Evolutionary conservation across 2,113 vertebrate species (phyloP).

Genomic region (Acanthochromis polyacanthus): DNA sequence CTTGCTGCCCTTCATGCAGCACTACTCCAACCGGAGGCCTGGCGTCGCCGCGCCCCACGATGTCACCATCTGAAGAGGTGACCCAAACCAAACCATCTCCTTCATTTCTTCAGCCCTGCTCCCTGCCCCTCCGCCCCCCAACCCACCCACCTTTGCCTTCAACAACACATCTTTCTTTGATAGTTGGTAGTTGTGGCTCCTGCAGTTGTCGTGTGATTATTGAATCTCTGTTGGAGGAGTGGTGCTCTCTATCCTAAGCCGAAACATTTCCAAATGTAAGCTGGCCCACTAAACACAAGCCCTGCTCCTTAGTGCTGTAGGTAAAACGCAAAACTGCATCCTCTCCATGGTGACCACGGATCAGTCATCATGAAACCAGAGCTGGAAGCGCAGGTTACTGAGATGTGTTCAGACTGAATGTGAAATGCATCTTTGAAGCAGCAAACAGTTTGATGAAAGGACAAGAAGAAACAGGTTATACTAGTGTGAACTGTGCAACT

Average conservation of each 20-base stretch:
- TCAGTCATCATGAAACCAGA: slow-evolving; percentile 25
- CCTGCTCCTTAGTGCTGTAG: slow-evolving; percentile 48
- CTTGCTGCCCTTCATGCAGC: slow-evolving; percentile 52
- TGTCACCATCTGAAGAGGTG: slow-evolving; percentile 70
- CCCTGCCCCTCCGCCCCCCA: slow-evolving; percentile 24
- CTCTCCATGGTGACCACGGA: slow-evolving; percentile 19
- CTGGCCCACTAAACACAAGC: slow-evolving; percentile 44
- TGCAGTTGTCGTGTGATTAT: slow-evolving; percentile 60
- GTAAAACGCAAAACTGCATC: slow-evolving; percentile 38
- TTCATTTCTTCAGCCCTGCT: slow-evolving; percentile 45
- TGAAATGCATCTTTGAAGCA: not conserved
- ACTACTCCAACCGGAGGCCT: slow-evolving; percentile 60
- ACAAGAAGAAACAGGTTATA: not conserved
- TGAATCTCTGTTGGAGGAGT: slow-evolving; percentile 53
- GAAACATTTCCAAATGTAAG: slow-evolving; percentile 50
- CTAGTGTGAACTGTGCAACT: not conserved
- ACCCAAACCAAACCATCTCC: slow-evolving; percentile 52
- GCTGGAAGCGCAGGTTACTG: slow-evolving; percentile 8
- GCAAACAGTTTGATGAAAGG: too few species aligned
- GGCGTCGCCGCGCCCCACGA: slow-evolving; percentile 71
- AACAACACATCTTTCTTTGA: slow-evolving; percentile 60
- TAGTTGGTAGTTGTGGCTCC: slow-evolving; percentile 70
- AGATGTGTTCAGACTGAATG: slow-evolving; percentile 34
- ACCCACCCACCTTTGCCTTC: slow-evolving; percentile 59
- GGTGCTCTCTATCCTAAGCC: slow-evolving; percentile 55